Evolutionary conservation across 2,797 vertebrate genomes (phyloP).

Genomic region (Xiphorhynchus erythropygius): DNA sequence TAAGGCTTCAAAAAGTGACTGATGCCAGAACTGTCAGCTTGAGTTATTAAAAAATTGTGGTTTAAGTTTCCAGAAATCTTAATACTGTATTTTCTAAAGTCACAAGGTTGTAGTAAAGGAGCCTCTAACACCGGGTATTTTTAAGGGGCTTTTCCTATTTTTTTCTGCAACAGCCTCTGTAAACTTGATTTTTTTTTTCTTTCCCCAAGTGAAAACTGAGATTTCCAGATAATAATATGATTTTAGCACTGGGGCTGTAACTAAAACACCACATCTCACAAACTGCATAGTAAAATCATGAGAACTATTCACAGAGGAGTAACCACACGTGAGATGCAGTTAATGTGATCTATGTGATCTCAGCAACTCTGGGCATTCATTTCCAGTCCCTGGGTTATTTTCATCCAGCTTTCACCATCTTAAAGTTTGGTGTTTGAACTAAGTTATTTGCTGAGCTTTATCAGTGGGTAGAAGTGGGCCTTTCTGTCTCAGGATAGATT

Average conservation of each 20-base stretch:
- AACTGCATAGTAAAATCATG: background rate
- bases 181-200: background rate
- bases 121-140: background rate
- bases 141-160: background rate
- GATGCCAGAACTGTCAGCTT: background rate
- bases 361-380: background rate
- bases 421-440: background rate
- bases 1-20: background rate
- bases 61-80: background rate
- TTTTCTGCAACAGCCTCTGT: background rate
- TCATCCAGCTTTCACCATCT: background rate
- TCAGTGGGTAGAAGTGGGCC: background rate
- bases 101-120: background rate
- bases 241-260: background rate
- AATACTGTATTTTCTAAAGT: background rate
- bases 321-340: background rate
- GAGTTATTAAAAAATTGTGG: background rate
- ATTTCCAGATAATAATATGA: slow-evolving; percentile 14
- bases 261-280: slow-evolving; percentile 20
- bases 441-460: background rate
- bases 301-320: background rate
- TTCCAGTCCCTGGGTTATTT: background rate
- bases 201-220: background rate
- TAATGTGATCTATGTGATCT: background rate
- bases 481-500: background rate